Evolutionary conservation across 1,140 invertebrate species (phyloP), one percentile per base, ranked within the genome.

Genomic region (Leptinotarsa defecta): DNA sequence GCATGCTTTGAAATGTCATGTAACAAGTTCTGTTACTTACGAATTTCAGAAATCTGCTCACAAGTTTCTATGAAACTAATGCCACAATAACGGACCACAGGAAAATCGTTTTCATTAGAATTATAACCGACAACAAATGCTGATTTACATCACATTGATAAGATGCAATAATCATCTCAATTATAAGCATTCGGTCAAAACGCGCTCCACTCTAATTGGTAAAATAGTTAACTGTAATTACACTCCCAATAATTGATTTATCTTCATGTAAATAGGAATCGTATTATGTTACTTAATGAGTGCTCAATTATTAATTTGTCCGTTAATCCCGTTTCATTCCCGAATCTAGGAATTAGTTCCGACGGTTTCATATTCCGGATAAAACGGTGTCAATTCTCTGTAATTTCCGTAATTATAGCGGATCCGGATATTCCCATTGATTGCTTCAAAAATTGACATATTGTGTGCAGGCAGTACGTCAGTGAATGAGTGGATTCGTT

Each of bases 351-450:
- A 65, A 24, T 65, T 27, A 65, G 15, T 62, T n/a, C 13, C 20
- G 24, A 20, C 20, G 20, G 63, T 24, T 65, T 65, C 24, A 65
- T 65, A 65, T 65, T 20, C 11, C 20, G 20, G 20, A 20, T 65
- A 27, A 65, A 65, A 65, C 19, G 63, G 63, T 65, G 63, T 24
- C 63, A 65, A 65, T 65, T 65, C 17, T 27, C 63, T 13, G 63
- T 24, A 65, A 24, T 65, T 65, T 22, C 52, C n/a, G 15, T 19
- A 57, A 57, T 57, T 57, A 57, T 57, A 57, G n/a, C 3, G 52
- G 6, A 17, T 19, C 15, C 15, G 52, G 52, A 57, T 57, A 57
- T 57, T 4, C 52, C 15, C 52, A 57, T 57, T 57, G 52, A 57
- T 57, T 57, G 52, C 15, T 15, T 57, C 52, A 57, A 43, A 43